Conservation (phyloP, 2,113 vertebrate species). For the Glaucidium brasilianum region DNA sequence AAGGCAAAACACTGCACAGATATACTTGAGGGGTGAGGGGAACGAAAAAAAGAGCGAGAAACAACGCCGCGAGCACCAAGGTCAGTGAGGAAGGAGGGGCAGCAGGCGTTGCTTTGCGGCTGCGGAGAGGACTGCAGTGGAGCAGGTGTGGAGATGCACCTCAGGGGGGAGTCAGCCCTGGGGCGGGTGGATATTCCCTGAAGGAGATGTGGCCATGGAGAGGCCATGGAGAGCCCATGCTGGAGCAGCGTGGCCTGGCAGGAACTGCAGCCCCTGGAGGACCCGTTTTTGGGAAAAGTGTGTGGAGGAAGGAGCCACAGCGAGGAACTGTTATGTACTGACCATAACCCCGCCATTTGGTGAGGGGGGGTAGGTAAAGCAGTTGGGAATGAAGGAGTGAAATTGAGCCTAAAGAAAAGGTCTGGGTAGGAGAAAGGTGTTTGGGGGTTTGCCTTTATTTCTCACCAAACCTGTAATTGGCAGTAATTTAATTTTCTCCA, state of each 20-base stretch:
- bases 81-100: background rate
- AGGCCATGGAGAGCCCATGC: background rate
- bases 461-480: background rate
- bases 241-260: background rate
- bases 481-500: background rate
- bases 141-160: background rate
- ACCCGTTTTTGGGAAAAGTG: too few species aligned
- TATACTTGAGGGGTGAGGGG: background rate
- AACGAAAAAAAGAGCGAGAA: background rate
- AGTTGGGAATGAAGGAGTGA: background rate
- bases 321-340: background rate
- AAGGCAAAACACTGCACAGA: background rate
- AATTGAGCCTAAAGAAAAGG: background rate
- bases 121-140: fast-evolving
- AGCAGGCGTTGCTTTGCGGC: background rate
- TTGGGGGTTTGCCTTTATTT: background rate
- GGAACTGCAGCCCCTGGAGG: background rate
- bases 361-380: background rate
- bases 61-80: too few species aligned
- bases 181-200: background rate
- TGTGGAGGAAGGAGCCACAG: background rate
- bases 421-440: background rate
- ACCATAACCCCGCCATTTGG: background rate
- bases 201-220: background rate
- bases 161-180: background rate